phyloP scores from a whole-genome alignment of 2,113 vertebrate species.

The Physeter macrocephalus region DNA sequence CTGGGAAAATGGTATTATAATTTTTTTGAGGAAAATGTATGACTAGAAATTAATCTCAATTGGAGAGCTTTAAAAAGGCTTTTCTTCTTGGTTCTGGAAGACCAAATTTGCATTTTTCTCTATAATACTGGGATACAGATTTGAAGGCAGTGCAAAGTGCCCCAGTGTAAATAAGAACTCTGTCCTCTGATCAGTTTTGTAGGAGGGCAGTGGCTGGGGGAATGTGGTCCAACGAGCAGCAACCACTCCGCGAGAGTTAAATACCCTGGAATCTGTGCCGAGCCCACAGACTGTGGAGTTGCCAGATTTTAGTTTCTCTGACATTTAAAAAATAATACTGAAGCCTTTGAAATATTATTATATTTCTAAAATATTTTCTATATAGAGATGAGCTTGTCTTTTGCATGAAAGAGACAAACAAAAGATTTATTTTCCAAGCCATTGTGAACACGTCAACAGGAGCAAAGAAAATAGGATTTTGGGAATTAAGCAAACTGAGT shows the following conservation, averaged over 20 bases:
- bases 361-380: constrained; percentile 37
- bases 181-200: not conserved
- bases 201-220: not conserved
- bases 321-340: constrained; percentile 60
- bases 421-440: constrained; percentile 45
- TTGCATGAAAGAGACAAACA: constrained; percentile 45
- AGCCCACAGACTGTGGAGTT: not conserved
- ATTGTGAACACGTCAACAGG: constrained; percentile 13
- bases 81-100: constrained; percentile 57
- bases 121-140: constrained; percentile 44
- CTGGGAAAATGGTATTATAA: constrained; percentile 52
- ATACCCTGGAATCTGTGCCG: not conserved
- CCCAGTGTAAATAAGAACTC: constrained; percentile 47
- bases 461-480: constrained; percentile 36
- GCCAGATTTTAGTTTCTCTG: constrained; percentile 52
- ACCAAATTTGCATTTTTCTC: constrained; percentile 53
- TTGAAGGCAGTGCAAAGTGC: constrained; percentile 53
- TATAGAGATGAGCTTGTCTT: constrained; percentile 45
- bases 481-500: constrained; percentile 31
- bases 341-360: constrained; percentile 49
- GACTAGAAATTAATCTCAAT: constrained; percentile 68
- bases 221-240: constrained; percentile 14
- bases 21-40: constrained; percentile 56
- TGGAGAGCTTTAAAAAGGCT: constrained; percentile 55
- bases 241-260: not conserved